Evolutionary conservation across 2,113 vertebrate species (phyloP), one percentile per base, ranked within the genome.

Genomic region (Neotragus pygmaeus): DNA sequence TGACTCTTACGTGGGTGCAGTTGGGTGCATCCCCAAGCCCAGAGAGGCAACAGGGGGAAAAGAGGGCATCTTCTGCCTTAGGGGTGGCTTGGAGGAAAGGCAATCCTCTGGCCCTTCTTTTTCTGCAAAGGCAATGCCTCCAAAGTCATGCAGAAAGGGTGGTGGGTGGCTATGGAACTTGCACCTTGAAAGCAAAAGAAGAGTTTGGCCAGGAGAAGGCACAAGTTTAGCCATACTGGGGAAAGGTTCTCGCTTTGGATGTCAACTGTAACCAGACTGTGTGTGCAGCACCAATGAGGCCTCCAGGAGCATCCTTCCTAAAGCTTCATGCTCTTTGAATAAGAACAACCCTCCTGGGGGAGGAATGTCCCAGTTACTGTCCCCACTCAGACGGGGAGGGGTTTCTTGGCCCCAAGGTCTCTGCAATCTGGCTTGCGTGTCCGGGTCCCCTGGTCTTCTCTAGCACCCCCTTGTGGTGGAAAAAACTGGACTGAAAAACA

Each of bases 381-480:
- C 14, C 64, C 23, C 53, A 33, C n/a, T 95, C 25, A 88, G 49
- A 28, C 5, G 0, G 2, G 23, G 36, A 83, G 75, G 80, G 23
- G 45, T 36, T 60, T 81, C 53, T 39, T 36, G 30, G 43, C 13
- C 33, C 66, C 27, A 51, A 3, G 30, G n/a, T 57, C 51, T 96
- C 51, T 39, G 9, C 1, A 6, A 39, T 5, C 13, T 17, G 9
- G n/a, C 73, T 64, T 5, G 6, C 7, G 21, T 8, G 47, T 30
- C 28, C 45, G 1, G 2, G 4, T 70, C 30, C 45, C 88, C 47
- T 14, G 14, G 12, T 33, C 77, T 62, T 53, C 45, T 82, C 73
- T 51, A 86, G 94, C 30, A 45, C 51, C 86, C 85, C 77, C 89
- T 90, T 51, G 60, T 89, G 95, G 70, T 27, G 51, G 7, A 70